Conservation (phyloP, 2,113 vertebrate species). For the Eclectus roratus region DNA sequence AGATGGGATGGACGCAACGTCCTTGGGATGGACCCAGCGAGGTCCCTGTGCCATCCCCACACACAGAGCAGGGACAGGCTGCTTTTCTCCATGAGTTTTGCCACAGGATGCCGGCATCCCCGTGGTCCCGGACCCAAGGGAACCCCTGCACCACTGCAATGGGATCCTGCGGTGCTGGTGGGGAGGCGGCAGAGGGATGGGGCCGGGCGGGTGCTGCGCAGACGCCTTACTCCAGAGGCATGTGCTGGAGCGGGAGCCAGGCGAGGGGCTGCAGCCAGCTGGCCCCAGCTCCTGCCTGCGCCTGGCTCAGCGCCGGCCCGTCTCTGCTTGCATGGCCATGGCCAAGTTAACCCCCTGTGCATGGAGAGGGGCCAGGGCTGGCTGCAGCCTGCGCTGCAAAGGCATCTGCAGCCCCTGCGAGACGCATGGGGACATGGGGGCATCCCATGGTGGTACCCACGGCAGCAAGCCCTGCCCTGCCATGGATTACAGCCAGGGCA, state of each 20-base stretch:
- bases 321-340: background rate
- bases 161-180: fast-evolving
- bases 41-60: background rate
- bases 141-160: fast-evolving
- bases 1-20: fast-evolving
- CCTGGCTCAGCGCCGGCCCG: background rate
- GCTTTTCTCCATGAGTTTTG: background rate
- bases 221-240: background rate
- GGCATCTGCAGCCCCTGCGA: background rate
- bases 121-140: fast-evolving
- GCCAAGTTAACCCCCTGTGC: background rate
- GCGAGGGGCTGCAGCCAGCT: slow-evolving; percentile 27
- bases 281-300: background rate
- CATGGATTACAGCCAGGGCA: no score
- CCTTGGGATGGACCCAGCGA: fast-evolving
- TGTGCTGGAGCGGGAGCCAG: background rate
- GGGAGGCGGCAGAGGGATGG: background rate
- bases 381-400: background rate
- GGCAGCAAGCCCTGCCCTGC: fast-evolving
- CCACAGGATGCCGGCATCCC: no score
- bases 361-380: background rate
- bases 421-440: fast-evolving
- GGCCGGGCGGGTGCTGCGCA: background rate
- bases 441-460: fast-evolving
- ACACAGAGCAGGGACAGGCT: background rate